Evolutionary conservation across 2,113 vertebrate species (phyloP).

Genomic region (Bombycilla garrulus): DNA sequence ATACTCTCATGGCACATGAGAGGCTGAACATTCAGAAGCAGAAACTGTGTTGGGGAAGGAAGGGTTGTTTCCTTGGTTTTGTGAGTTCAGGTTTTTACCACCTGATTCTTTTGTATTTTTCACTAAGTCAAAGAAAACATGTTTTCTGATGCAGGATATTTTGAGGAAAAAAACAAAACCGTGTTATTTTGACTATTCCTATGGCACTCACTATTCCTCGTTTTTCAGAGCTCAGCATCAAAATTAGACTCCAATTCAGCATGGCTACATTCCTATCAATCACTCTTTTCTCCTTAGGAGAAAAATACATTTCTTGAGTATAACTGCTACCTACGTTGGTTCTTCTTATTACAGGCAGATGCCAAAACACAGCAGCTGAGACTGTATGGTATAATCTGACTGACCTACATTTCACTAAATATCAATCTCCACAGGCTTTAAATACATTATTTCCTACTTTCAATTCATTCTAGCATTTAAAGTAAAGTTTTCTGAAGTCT

Average conservation of each 20-base stretch:
- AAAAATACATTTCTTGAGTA: neutral
- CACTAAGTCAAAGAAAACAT: neutral
- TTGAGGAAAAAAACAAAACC: neutral
- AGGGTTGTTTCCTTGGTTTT: neutral
- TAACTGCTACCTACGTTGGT: neutral
- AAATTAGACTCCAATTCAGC: neutral
- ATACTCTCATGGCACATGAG: fast-evolving
- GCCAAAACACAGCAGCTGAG: slow-evolving; percentile 21
- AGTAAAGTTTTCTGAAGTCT: neutral
- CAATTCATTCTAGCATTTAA: neutral
- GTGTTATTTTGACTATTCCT: neutral
- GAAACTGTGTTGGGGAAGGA: neutral
- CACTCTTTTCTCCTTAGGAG: neutral
- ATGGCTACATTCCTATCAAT: neutral
- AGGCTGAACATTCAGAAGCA: neutral
- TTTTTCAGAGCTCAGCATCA: neutral
- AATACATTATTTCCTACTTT: neutral
- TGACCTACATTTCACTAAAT: slow-evolving; percentile 35
- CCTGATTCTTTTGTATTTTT: neutral
- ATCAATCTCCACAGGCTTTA: neutral
- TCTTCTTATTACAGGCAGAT: neutral
- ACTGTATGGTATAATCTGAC: neutral
- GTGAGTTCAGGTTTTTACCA: neutral
- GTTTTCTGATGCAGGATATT: neutral
- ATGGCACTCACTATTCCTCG: fast-evolving